phyloP scores from a whole-genome alignment of 2,888 invertebrate species.

The Apeira syringaria region DNA sequence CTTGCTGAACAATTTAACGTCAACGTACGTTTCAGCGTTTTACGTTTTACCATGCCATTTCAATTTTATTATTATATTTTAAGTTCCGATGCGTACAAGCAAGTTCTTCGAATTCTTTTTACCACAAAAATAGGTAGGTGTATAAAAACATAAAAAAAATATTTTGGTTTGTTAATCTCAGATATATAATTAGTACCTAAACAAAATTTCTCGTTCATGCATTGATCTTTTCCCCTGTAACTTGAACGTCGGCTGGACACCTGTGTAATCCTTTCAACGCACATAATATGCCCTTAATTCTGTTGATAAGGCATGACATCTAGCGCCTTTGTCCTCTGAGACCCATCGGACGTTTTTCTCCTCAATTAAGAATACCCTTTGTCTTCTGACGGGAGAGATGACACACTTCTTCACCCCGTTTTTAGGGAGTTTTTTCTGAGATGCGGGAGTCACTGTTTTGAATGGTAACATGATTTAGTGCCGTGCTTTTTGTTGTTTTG shows the following conservation, averaged over 20 bases:
- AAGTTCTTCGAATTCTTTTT: too few species aligned
- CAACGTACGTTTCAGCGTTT: too few species aligned
- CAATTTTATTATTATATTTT: background rate
- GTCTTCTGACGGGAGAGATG: constrained; percentile 73
- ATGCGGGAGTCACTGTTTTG: constrained; percentile 67
- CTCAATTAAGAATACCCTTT: constrained; percentile 73
- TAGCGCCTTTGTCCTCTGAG: constrained; percentile 65
- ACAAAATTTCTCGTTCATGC: constrained; percentile 42
- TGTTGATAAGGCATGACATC: constrained; percentile 80
- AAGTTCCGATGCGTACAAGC: too few species aligned
- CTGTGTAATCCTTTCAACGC: constrained; percentile 81
- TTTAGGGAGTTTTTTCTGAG: constrained; percentile 38
- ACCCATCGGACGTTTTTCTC: constrained; percentile 56
- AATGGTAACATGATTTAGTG: constrained; percentile 77
- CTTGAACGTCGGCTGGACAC: constrained; percentile 58
- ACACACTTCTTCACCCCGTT: constrained; percentile 60
- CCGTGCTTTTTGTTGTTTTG: constrained; percentile 60
- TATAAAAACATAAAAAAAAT: too few species aligned
- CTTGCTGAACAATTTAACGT: too few species aligned
- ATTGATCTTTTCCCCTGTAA: constrained; percentile 43
- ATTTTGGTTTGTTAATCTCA: constrained; percentile 6
- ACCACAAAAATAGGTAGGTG: too few species aligned
- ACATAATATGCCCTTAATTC: constrained; percentile 80
- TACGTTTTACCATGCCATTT: too few species aligned
- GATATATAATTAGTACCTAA: constrained; percentile 30